Base-by-base conservation (phyloP, 2,113 vertebrate species). In the Grammomys surdaster region DNA sequence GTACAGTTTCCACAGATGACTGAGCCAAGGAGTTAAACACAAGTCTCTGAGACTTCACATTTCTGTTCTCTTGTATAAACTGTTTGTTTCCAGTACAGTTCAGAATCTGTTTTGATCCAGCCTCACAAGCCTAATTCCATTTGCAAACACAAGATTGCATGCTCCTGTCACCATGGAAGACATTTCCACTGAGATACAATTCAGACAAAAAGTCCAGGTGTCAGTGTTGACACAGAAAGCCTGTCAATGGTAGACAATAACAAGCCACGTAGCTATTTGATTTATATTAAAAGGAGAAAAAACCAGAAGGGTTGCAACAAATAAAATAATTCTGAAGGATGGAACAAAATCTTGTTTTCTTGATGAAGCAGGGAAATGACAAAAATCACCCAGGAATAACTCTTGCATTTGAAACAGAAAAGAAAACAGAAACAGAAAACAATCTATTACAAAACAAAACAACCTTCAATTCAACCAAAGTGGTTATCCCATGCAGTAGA, bases 141-240 rank as follows among this genome's bases (percentile, higher is more conserved):
- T 95, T 96, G 70, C 87, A 90, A 88, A 96, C 40, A 65, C 84
- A 96, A 48, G 69, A 89, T 90, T 89, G 63, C 33, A 77, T 69
- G 72, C 60, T 93, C 92, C 77, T 94, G 78, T 96, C 94, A 94
- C 22, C 26, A 96, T 86, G 93, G 31, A 97, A 94, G 96, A 95
- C 85, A 94, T 93, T 95, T 78, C 82, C 84, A 73, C 73, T 73
- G 63, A 92, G 69, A n/a, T 65, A 90, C 65, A 95, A 33, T 46
- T 98, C 95, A 95, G 19, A 82, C 81, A 48, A 46, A 63, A 70
- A 48, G n/a, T 73, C 54, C 70, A n/a, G 58, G 46, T 93, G 93
- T 96, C 93, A 95, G 36, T 33, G 69, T 48, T 60, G 78, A 88
- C 91, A 89, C 40, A 85, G 72, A 93, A 91, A 90, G 7, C 22